Evolutionary conservation across 2,113 vertebrate species (phyloP).

Genomic region (Lamprologus speciosus): DNA sequence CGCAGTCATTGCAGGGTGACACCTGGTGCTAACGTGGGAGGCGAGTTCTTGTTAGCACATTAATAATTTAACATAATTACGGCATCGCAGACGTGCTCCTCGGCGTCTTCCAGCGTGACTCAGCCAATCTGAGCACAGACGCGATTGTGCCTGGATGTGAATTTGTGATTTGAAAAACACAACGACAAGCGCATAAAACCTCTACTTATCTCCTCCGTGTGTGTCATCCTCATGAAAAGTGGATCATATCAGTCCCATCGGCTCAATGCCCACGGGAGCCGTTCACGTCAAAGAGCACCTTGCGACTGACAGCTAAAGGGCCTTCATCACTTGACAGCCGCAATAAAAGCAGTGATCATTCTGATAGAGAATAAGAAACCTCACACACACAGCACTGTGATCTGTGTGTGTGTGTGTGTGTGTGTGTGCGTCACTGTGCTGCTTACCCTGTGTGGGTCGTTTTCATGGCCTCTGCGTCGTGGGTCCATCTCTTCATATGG

Average conservation of each 20-base stretch:
- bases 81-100: not conserved
- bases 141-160: not conserved
- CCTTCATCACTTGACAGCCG: not conserved
- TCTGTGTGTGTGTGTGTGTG: not conserved
- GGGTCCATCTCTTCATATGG: constrained; percentile 81
- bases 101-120: not conserved
- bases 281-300: constrained; percentile 7
- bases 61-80: not conserved
- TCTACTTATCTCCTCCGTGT: constrained; percentile 7
- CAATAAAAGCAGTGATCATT: not conserved
- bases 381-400: not conserved
- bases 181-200: constrained; percentile 1
- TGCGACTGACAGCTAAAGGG: constrained; percentile 1
- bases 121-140: not conserved
- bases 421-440: accelerated
- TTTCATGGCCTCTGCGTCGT: constrained; percentile 69
- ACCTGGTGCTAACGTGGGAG: not conserved
- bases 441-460: constrained; percentile 81
- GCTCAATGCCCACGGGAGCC: constrained; percentile 10
- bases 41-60: not conserved
- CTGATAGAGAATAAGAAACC: not conserved
- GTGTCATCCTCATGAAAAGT: not conserved
- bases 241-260: constrained; percentile 2
- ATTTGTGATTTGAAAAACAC: constrained; percentile 6
- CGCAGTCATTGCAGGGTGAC: not conserved